These are phyloP conservation scores for Darevskia nairensis DNA, from an alignment of 2,797 vertebrate genomes.

Conservation along the genomic window DNA sequence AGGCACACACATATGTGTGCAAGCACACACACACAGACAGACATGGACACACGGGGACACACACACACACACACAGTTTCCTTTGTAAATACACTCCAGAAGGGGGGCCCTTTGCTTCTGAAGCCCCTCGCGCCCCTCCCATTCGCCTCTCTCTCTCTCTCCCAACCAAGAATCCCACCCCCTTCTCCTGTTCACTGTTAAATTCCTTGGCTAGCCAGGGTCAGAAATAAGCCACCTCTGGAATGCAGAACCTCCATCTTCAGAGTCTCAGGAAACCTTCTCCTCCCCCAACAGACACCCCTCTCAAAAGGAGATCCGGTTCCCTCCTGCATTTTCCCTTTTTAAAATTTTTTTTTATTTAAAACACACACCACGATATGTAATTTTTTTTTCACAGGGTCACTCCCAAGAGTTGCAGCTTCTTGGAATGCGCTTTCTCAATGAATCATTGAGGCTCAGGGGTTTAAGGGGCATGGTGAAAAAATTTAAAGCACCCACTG, in stretches of 20 bases:
- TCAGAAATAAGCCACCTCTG: conserved; percentile 60
- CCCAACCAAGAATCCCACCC: neutral
- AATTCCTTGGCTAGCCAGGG: conserved; percentile 60
- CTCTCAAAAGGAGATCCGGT: conserved; percentile 1
- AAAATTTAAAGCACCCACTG: neutral
- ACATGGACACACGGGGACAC: conserved; percentile 30
- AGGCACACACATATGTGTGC: conserved; percentile 32
- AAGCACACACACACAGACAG: conserved; percentile 45
- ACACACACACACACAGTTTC: conserved; percentile 48
- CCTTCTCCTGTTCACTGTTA: neutral
- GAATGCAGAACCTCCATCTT: conserved; percentile 68
- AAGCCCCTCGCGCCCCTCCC: conserved; percentile 43
- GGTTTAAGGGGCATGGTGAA: neutral
- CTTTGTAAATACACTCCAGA: conserved; percentile 74
- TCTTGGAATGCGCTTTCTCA: neutral
- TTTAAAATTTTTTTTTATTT: neutral
- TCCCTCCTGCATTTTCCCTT: neutral
- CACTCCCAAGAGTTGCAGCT: neutral
- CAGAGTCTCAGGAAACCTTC: conserved; percentile 44
- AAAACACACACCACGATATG: neutral
- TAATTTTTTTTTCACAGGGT: neutral
- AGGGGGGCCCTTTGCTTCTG: conserved; percentile 71
- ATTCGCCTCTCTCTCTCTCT: neutral
- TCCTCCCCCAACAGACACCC: neutral
- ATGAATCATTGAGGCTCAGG: neutral